phyloP scores from a whole-genome alignment of 2,888 invertebrate genomes.

The Lasius fuliginosus region DNA sequence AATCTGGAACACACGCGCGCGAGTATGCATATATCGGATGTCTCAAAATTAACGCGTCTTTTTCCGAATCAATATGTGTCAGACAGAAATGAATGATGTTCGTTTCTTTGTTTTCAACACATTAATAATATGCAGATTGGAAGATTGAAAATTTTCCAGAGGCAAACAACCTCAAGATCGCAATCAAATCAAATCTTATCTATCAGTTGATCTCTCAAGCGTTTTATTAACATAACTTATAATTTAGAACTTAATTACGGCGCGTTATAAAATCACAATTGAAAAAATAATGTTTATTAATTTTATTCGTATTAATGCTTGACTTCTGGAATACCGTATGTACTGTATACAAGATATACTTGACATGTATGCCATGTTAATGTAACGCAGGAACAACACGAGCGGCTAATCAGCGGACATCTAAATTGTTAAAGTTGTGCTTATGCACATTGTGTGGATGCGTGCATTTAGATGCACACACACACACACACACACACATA shows the following conservation, averaged over 20 bases:
- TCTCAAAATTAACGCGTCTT: neutral
- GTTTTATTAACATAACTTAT: neutral
- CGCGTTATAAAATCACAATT: neutral
- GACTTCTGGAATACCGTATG: neutral
- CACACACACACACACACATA: neutral
- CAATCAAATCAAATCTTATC: constrained; percentile 7
- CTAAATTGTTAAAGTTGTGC: constrained; percentile 66
- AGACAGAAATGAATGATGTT: neutral
- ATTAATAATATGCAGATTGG: neutral
- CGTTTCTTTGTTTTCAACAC: neutral
- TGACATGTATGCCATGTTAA: constrained; percentile 8
- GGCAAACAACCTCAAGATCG: neutral
- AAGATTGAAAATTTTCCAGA: neutral
- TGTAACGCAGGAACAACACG: constrained; percentile 60
- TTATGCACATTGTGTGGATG: constrained; percentile 53
- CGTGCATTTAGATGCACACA: constrained; percentile 2
- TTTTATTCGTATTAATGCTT: neutral
- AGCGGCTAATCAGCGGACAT: constrained; percentile 62
- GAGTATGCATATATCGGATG: neutral
- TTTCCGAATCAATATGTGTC: neutral
- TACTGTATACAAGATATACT: neutral
- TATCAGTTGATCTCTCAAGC: neutral
- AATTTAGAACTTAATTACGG: neutral
- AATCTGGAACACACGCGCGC: constrained; percentile 54
- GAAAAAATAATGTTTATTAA: neutral